Evolutionary conservation across 2,113 vertebrate species (phyloP).

Genomic region (Riparia riparia): DNA sequence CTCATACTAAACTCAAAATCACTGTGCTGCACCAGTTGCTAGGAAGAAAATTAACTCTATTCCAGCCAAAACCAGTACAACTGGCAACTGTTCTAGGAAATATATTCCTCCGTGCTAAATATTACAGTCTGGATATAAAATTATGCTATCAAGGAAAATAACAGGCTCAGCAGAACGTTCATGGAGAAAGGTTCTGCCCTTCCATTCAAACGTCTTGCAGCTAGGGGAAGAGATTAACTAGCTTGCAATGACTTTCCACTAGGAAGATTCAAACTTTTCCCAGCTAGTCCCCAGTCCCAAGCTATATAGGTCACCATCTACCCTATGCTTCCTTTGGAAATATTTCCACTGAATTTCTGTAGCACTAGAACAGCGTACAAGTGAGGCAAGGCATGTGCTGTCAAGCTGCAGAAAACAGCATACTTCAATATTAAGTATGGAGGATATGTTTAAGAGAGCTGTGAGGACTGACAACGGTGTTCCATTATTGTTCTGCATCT

Average conservation of each 20-base stretch:
- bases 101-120: not conserved
- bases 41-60: not conserved
- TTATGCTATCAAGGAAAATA: not conserved
- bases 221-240: not conserved
- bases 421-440: not conserved
- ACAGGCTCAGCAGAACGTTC: not conserved
- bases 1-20: not conserved
- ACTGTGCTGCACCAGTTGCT: not conserved
- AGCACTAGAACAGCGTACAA: not conserved
- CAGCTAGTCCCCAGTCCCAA: not conserved
- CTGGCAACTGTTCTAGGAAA: not conserved
- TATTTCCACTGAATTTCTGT: not conserved
- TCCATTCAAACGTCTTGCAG: not conserved
- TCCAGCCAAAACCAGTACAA: not conserved
- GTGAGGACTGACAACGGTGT: not conserved
- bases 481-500: not conserved
- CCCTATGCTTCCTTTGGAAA: not conserved
- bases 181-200: not conserved
- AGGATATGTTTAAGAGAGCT: not conserved
- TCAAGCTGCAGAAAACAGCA: not conserved
- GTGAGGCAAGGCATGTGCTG: not conserved
- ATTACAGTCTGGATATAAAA: not conserved
- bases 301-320: not conserved
- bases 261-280: not conserved
- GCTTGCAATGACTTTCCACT: not conserved